Evolutionary conservation across 2,113 vertebrate species (phyloP).

Genomic region (Pluvianellus socialis): DNA sequence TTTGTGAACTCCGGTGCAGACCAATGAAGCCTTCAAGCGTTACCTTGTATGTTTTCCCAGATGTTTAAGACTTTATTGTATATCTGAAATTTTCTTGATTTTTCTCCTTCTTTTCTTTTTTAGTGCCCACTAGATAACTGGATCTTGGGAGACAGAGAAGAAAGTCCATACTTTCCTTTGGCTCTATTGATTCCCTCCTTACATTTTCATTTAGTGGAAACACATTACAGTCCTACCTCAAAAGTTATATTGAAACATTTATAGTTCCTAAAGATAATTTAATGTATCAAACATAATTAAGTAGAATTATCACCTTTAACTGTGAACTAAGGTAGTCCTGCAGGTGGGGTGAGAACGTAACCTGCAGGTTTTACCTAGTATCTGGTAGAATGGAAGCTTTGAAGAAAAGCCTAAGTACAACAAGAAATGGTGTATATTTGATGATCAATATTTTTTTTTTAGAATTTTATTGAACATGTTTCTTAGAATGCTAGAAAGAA

Average conservation of each 20-base stretch:
- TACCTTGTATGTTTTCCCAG: neutral
- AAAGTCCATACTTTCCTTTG: neutral
- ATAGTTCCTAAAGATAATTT: neutral
- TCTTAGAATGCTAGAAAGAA: neutral
- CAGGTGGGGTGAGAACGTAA: neutral
- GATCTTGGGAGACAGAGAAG: neutral
- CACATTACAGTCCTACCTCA: neutral
- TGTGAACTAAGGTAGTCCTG: neutral
- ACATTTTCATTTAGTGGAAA: neutral
- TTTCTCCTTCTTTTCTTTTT: neutral
- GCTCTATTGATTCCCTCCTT: neutral
- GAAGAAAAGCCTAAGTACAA: neutral
- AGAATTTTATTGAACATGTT: neutral
- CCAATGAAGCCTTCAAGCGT: neutral
- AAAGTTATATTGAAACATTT: neutral
- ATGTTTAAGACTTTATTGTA: neutral
- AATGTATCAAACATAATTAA: neutral
- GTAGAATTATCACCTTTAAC: neutral
- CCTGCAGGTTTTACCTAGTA: neutral
- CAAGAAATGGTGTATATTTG: neutral
- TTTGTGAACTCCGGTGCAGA: slow-evolving; percentile 36
- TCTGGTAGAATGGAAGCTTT: neutral
- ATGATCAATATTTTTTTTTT: neutral
- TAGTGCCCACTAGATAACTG: neutral
- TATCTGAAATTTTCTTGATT: neutral